phyloP scores from a whole-genome alignment of 2,113 vertebrate species.

The Mastomys natalensis region DNA sequence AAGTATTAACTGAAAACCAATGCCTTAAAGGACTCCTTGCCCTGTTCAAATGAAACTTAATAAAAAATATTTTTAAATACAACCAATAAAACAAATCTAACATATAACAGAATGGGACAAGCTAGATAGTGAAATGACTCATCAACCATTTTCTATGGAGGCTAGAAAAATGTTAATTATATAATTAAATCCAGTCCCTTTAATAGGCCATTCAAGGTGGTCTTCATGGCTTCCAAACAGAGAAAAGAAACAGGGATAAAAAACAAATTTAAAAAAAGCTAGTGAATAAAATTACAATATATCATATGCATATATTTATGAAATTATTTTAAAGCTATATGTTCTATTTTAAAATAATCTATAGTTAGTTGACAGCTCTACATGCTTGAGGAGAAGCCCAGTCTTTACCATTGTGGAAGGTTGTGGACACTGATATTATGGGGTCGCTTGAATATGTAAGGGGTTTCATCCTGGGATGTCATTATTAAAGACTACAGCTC shows the following conservation, averaged over 20 bases:
- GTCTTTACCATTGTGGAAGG: background rate
- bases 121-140: background rate
- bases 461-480: background rate
- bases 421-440: background rate
- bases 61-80: background rate
- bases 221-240: background rate
- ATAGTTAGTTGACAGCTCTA: background rate
- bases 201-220: background rate
- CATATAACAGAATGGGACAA: background rate
- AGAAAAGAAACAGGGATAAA: too few relatives aligned
- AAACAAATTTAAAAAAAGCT: background rate
- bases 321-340: background rate
- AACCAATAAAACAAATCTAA: background rate
- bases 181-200: background rate
- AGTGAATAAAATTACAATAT: background rate
- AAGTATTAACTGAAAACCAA: background rate
- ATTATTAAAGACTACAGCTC: slow-evolving; percentile 18
- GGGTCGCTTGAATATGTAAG: background rate
- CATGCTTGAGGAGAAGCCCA: background rate
- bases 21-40: background rate
- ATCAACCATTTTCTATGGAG: background rate
- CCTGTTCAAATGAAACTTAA: too few relatives aligned
- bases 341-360: background rate
- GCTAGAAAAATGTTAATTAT: background rate
- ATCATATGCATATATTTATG: too few relatives aligned